A percentile compares a stretch with the other conserved stretches of the same genome.
Conservation (phyloP, 1,140 invertebrate genomes). For the Halesus radiatus region DNA sequence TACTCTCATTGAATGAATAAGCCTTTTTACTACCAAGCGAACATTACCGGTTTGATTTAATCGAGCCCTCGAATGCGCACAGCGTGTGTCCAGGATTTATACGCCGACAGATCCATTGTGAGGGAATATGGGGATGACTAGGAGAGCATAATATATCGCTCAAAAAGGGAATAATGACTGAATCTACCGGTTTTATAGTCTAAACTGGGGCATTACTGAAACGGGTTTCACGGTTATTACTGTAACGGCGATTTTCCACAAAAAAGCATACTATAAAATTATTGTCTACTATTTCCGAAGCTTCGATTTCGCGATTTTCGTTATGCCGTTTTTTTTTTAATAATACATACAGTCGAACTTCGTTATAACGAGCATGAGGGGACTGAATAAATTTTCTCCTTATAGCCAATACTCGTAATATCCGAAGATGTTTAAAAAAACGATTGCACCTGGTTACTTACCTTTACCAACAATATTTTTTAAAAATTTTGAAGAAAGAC, state of each 20-base stretch:
- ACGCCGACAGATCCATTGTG: slow-evolving; percentile 46
- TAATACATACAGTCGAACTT: too few species aligned
- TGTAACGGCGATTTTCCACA: not conserved
- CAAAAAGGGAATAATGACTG: slow-evolving; percentile 28
- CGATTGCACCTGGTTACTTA: too few species aligned
- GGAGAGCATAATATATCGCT: slow-evolving; percentile 30
- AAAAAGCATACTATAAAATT: too few species aligned
- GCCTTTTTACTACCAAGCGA: not conserved
- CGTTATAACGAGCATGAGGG: too few species aligned
- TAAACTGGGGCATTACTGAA: slow-evolving; percentile 6
- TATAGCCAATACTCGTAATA: too few species aligned
- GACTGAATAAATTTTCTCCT: too few species aligned
- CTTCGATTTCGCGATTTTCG: too few species aligned
- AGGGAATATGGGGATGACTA: slow-evolving; percentile 32
- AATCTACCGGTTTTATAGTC: slow-evolving; percentile 13
- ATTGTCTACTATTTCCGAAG: too few species aligned
- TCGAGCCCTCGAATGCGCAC: not conserved
- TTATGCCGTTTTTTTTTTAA: too few species aligned
- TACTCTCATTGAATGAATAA: not conserved
- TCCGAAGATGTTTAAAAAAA: too few species aligned
- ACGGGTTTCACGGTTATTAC: not conserved
- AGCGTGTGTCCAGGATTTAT: slow-evolving; percentile 46
- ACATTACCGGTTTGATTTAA: not conserved
- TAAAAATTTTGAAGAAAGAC: too few species aligned
- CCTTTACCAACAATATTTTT: too few species aligned